Conservation (phyloP, 2,797 vertebrate genomes). For the Neoniphon sammara region DNA sequence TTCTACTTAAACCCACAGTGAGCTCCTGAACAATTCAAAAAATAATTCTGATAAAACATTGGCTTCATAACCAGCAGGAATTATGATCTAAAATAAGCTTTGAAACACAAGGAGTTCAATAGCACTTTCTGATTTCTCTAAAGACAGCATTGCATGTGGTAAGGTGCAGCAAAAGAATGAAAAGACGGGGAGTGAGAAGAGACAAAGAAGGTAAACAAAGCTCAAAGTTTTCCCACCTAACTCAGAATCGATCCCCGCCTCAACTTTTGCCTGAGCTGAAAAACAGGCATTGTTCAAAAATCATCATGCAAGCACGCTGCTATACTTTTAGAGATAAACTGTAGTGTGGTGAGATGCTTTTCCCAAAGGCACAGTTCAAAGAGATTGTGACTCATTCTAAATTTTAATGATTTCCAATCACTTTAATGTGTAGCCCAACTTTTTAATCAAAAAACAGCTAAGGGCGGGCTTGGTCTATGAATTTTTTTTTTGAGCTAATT, state of each 20-base stretch:
- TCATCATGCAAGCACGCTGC: constrained; percentile 15
- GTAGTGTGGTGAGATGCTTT: constrained; percentile 35
- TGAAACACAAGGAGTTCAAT: background rate
- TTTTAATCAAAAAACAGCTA: constrained; percentile 69
- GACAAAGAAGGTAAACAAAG: background rate
- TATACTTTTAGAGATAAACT: constrained; percentile 45
- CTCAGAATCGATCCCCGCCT: constrained; percentile 26
- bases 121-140: background rate
- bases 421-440: constrained; percentile 64
- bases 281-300: constrained; percentile 36
- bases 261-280: constrained; percentile 12
- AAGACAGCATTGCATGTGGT: background rate
- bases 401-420: constrained; percentile 75
- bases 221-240: background rate
- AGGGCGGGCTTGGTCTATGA: constrained; percentile 39
- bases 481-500: constrained; percentile 57
- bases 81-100: background rate
- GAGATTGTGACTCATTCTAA: constrained; percentile 60
- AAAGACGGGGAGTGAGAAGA: background rate
- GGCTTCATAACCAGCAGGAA: background rate
- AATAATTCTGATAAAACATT: background rate
- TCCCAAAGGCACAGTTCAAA: constrained; percentile 66
- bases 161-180: background rate
- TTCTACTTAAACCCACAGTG: background rate
- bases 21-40: background rate